Evolutionary conservation across 2,888 invertebrate genomes (phyloP).

Genomic region (Ditylenchus weischeri): DNA sequence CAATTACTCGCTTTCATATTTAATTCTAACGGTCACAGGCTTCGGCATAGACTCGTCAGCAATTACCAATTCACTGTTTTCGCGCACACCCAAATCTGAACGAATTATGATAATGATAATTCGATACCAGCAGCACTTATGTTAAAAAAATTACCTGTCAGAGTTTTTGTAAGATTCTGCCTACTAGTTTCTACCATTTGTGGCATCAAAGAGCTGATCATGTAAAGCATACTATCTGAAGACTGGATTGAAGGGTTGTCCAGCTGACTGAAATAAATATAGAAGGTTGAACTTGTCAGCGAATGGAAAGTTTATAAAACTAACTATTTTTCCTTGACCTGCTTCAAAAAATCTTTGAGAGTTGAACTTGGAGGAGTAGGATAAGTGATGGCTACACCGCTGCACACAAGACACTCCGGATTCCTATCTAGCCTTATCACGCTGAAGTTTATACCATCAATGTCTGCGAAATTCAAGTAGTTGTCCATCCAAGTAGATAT

Average conservation of each 20-base stretch:
- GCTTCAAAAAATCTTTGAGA: conserved; percentile 77
- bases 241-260: conserved; percentile 77
- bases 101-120: no score
- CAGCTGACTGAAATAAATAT: conserved; percentile 69
- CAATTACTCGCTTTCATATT: conserved; percentile 27
- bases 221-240: conserved; percentile 83
- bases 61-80: conserved; percentile 82
- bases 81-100: conserved; percentile 75
- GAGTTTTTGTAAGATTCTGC: conserved; percentile 79
- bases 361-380: conserved; percentile 64
- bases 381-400: conserved; percentile 58
- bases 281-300: not conserved
- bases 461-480: conserved; percentile 92
- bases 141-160: conserved; percentile 64
- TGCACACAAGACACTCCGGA: conserved; percentile 79
- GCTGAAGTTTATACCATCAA: conserved; percentile 91
- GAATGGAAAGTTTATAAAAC: conserved; percentile 37
- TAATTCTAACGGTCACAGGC: conserved; percentile 60
- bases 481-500: conserved; percentile 86
- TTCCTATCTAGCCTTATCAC: conserved; percentile 87
- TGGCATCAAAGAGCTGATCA: conserved; percentile 74
- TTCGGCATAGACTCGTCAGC: conserved; percentile 83
- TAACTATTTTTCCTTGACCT: conserved; percentile 74
- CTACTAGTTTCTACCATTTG: conserved; percentile 86
- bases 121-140: no score